Evolutionary conservation across 2,888 invertebrate species (phyloP), one percentile per base, ranked within the genome.

Genomic region (Cataglyphis albicans): DNA sequence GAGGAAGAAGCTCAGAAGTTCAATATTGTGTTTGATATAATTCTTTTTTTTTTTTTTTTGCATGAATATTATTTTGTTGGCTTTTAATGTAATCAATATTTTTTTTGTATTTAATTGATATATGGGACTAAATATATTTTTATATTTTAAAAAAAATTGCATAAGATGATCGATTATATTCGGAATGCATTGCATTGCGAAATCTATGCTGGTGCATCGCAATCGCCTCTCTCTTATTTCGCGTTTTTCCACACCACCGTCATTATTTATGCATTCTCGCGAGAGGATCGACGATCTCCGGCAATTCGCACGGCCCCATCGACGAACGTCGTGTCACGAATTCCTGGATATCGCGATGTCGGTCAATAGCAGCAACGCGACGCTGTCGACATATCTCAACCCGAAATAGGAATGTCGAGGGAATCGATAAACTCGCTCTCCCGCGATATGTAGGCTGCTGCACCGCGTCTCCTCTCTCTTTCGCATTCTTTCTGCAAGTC

Each of bases 361-460:
- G 83, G 78, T 80, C 72, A 83, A 83, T 70, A 83, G 55, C 78
- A 83, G 55, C 68, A 68, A 48, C 55, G 78, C 64, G 72, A 57
- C 55, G 83, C 76, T 64, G 70, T 72, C 83, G 83, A 73, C 68
- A 80, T 80, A 83, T 78, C 80, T 83, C 80, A 59, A 29, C 61
- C 55, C 64, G 84, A 72, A 65, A 64, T 76, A 82, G 81, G 82
- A 82, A 84, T 82, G 84, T 84, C 65, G 82, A 63, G 84, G 38
- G 75, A 81, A 84, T 84, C 84, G 84, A 84, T 84, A 84, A 82
- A 84, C 76, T 81, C 63, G 75, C 81, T 59, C 52, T 70, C 76
- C 21, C 59, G 78, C 52, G 81, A 75, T 81, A 76, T 75, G 59
- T 82, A 76, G 67, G 61, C 82, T 67, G 61, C 52, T n/a, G 65